phyloP scores from a whole-genome alignment of 2,113 vertebrate genomes.

The Sceloporus undulatus region DNA sequence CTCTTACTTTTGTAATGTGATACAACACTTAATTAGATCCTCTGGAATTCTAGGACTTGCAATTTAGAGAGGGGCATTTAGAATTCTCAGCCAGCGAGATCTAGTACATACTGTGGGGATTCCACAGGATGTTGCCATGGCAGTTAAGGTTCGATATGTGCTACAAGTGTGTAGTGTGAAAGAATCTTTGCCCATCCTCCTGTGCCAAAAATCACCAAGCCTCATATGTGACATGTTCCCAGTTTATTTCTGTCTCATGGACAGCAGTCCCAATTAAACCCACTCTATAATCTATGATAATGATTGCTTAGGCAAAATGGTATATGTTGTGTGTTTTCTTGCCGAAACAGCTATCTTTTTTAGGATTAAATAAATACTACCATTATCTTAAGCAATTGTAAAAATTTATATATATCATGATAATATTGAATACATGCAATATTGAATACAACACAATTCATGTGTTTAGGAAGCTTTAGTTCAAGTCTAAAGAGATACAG shows the following conservation, averaged over 20 bases:
- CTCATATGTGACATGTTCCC: conserved; percentile 21
- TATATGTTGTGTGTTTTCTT: conserved; percentile 29
- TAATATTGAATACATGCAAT: conserved; percentile 40
- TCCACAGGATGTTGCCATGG: too few relatives aligned
- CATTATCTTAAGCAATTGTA: neutral
- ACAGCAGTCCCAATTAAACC: neutral
- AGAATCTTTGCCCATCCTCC: too few relatives aligned
- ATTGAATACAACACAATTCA: conserved; percentile 3
- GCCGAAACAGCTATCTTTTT: conserved; percentile 44
- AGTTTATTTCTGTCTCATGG: neutral
- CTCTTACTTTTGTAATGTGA: too few relatives aligned
- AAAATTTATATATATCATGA: conserved; percentile 15
- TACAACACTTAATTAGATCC: too few relatives aligned
- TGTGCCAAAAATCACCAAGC: too few relatives aligned
- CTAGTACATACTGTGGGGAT: too few relatives aligned
- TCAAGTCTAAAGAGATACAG: neutral
- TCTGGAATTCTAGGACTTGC: too few relatives aligned
- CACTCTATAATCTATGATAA: neutral
- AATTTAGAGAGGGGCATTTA: neutral
- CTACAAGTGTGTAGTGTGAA: too few relatives aligned
- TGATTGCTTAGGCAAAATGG: neutral
- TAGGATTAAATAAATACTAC: conserved; percentile 53
- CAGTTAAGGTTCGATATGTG: too few relatives aligned
- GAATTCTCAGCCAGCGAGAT: neutral
- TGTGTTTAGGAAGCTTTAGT: conserved; percentile 13